Evolutionary conservation across 2,797 vertebrate genomes (phyloP).

Genomic region (Crenichthys baileyi): DNA sequence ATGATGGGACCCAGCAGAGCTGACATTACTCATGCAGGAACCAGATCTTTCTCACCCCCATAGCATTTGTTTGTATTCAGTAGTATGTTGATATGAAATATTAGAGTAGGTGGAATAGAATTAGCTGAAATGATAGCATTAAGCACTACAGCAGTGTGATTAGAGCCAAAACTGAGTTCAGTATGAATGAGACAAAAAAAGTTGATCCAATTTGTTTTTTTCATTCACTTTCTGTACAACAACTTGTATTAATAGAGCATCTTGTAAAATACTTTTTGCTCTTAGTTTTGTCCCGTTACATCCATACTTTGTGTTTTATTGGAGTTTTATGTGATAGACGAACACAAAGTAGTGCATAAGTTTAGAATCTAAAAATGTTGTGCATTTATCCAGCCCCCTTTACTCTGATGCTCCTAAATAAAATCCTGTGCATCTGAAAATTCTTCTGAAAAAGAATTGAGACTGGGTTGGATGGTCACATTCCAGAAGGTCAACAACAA

Average conservation of each 20-base stretch:
- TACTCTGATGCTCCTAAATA: neutral
- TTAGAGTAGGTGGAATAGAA: conserved; percentile 7
- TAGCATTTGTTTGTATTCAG: neutral
- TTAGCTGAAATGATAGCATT: conserved; percentile 2
- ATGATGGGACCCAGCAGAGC: neutral
- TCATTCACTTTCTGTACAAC: neutral
- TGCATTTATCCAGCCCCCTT: neutral
- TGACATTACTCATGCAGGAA: neutral
- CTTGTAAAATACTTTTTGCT: neutral
- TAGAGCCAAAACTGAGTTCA: conserved; percentile 1
- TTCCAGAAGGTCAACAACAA: neutral
- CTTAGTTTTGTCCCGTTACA: too few species aligned
- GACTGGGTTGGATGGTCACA: too few species aligned
- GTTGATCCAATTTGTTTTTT: neutral
- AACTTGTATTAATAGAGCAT: neutral
- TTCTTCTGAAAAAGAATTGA: neutral
- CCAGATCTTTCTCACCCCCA: neutral
- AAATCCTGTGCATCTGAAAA: too few species aligned
- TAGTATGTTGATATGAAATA: neutral
- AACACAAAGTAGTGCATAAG: too few species aligned
- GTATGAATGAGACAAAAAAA: neutral
- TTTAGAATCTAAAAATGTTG: neutral
- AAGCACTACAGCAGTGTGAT: neutral
- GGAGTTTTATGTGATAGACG: too few species aligned
- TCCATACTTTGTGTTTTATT: too few species aligned